A percentile compares a stretch with the other conserved stretches of the same genome.
Evolutionary conservation across 2,888 invertebrate species (phyloP).

Genomic region (Imbricaverruca yamaguchii): DNA sequence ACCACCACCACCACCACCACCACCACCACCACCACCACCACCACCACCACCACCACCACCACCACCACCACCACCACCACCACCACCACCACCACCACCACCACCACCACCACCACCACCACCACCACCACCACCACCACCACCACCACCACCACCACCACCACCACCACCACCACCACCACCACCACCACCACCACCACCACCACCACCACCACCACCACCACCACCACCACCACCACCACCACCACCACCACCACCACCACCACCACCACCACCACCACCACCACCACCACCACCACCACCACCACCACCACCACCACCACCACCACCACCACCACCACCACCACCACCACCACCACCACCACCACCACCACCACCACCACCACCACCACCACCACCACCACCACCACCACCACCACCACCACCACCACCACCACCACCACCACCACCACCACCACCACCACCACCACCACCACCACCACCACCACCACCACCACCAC

Average conservation of each 20-base stretch:
- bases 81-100: neutral
- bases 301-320: slow-evolving; percentile 1
- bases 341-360: slow-evolving; percentile 2
- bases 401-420: slow-evolving; percentile 4
- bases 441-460: neutral
- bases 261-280: neutral
- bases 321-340: slow-evolving; percentile 1
- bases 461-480: neutral
- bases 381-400: slow-evolving; percentile 2
- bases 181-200: neutral
- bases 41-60: slow-evolving; percentile 4
- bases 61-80: slow-evolving; percentile 6
- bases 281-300: neutral
- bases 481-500: slow-evolving; percentile 1
- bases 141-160: slow-evolving; percentile 1
- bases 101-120: neutral
- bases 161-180: slow-evolving; percentile 2
- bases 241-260: slow-evolving; percentile 6
- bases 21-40: slow-evolving; percentile 2
- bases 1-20: neutral
- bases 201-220: neutral
- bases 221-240: slow-evolving; percentile 4
- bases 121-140: slow-evolving; percentile 1
- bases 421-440: slow-evolving; percentile 6
- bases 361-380: neutral